Evolutionary conservation across 2,113 vertebrate genomes (phyloP), one percentile per base, ranked within the genome.

Genomic region (Tor tambroides): DNA sequence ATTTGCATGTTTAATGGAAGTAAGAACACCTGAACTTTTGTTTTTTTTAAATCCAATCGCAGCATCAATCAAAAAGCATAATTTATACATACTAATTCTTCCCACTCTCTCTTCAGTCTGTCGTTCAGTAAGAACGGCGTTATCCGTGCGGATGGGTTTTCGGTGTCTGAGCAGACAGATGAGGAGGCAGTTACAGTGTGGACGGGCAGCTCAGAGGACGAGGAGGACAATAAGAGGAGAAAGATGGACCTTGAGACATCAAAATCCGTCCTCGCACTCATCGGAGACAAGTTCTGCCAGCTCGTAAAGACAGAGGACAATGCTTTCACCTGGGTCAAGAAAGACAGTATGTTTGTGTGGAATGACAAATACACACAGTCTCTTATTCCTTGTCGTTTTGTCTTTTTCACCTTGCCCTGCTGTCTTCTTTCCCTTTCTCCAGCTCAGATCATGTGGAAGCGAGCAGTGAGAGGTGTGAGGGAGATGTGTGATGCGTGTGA

Each of bases 401-500:
- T 49, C 65, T 76, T 86, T 71, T 84, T 59, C 43, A 72, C 30
- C 72, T 35, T 71, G 9, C 6, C 49, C 3, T n/a, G 32, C 46
- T 85, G 19, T 21, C 49, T 75, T 61, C 12, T 80, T 91, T 80
- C 95, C 72, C 54, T 80, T 91, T 80, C 95, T 96, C 92, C 95
- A 97, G 96, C 95, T 94, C 97, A 97, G 96, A 96, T 97, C 90
- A 96, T 96, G 87, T 97, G 96, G 96, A 97, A 97, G 92, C 95
- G 96, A 93, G 96, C 96, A 38, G 96, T 97, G 81, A 94, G 96
- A 91, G 96, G 96, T 86, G 96, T 97, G 79, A 95, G 96, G 86
- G 96, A 97, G 93, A 97, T 97, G 96, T 97, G 96, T 90, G 96
- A 97, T 91, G 96, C 96, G 4, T 97, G 96, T 89, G 96, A 97